These are phyloP conservation scores for Colostygia pectinataria DNA, from an alignment of 2,888 invertebrate species.

Conservation along the genomic window DNA sequence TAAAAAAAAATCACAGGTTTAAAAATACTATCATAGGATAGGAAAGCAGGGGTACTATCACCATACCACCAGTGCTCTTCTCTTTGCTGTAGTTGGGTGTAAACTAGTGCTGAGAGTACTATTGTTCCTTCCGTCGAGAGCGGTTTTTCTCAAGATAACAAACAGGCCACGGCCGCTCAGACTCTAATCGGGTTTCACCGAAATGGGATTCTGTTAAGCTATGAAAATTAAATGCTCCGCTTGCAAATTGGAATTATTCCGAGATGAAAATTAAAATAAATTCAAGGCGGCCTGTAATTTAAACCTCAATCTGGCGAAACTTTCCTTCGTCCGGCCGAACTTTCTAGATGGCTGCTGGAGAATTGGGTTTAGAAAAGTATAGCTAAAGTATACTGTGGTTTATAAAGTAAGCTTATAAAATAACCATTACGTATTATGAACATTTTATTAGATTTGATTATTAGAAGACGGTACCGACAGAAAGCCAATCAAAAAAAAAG, in stretches of 20 bases:
- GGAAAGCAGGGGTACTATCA: too few relatives aligned
- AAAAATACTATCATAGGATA: too few relatives aligned
- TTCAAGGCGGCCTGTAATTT: conserved; percentile 57
- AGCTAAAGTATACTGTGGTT: background rate
- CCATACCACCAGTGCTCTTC: too few relatives aligned
- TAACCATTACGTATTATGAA: too few relatives aligned
- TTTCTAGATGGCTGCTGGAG: conserved; percentile 37
- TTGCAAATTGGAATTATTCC: conserved; percentile 62
- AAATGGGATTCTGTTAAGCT: conserved; percentile 66
- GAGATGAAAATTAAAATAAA: conserved; percentile 65
- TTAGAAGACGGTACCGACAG: too few relatives aligned
- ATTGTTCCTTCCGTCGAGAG: conserved; percentile 42
- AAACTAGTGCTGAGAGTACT: conserved; percentile 18
- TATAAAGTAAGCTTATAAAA: too few relatives aligned
- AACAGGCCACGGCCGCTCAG: conserved; percentile 65
- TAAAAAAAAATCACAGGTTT: too few relatives aligned
- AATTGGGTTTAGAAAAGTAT: conserved; percentile 31
- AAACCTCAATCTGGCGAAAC: conserved; percentile 53
- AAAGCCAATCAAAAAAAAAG: too few relatives aligned
- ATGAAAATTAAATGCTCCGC: conserved; percentile 65
- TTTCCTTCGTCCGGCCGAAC: conserved; percentile 49
- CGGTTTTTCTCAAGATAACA: conserved; percentile 62
- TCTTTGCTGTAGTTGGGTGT: background rate
- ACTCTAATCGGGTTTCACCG: conserved; percentile 63
- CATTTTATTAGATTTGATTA: too few relatives aligned